Percentiles rank a stretch among this genome's conserved stretches.
These are phyloP conservation scores for Zosterops borbonicus DNA, from an alignment of 2,113 vertebrate genomes.

Conservation along the genomic window DNA sequence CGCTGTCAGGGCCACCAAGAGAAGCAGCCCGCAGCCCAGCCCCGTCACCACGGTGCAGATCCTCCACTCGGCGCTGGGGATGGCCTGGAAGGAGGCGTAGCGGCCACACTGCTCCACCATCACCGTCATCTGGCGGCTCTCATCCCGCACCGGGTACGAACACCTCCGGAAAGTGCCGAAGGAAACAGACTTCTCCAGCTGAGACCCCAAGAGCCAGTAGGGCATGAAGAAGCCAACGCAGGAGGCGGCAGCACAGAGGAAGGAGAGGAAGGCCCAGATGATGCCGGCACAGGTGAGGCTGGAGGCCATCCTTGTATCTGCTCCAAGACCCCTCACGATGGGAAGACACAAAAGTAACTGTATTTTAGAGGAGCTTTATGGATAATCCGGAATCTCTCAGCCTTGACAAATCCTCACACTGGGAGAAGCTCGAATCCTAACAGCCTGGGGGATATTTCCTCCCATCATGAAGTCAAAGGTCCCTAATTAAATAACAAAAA, in stretches of 20 bases:
- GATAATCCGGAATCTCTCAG: constrained; percentile 18
- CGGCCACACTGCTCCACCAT: constrained; percentile 98
- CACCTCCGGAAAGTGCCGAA: constrained; percentile 96
- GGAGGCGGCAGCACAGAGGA: constrained; percentile 87
- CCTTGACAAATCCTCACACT: not conserved
- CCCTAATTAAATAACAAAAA: constrained; percentile 49
- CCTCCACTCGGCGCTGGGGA: constrained; percentile 92
- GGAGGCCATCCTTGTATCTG: constrained; percentile 82
- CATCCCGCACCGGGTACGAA: constrained; percentile 92
- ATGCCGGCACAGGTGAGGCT: constrained; percentile 89
- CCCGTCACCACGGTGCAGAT: constrained; percentile 94
- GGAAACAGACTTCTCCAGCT: constrained; percentile 93
- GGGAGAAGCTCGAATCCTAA: not conserved
- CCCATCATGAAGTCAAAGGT: constrained; percentile 21
- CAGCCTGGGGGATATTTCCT: not conserved
- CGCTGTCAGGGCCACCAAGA: constrained; percentile 91
- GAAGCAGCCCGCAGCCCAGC: constrained; percentile 92
- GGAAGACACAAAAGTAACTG: not conserved
- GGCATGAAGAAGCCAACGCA: constrained; percentile 99
- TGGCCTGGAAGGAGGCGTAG: constrained; percentile 93
- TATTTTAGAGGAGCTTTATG: not conserved
- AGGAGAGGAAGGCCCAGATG: constrained; percentile 90
- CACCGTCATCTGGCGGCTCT: constrained; percentile 87
- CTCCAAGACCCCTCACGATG: not conserved
- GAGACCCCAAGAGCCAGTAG: constrained; percentile 96